Conservation (phyloP, 2,888 invertebrate species). For the Ctena decussata region DNA sequence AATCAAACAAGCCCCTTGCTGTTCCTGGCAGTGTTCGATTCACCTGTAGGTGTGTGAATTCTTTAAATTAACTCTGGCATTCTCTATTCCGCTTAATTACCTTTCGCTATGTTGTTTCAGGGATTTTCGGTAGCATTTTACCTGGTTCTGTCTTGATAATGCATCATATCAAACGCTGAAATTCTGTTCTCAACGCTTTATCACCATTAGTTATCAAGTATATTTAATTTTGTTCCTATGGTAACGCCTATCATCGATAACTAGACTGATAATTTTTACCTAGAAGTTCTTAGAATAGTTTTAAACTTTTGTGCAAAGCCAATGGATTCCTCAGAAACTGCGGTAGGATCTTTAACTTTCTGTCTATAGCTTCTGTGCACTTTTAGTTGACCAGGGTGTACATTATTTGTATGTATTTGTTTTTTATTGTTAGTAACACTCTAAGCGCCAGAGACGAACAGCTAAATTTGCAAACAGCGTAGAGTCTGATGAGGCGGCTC, state of each 20-base stretch:
- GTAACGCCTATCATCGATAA: conserved; percentile 60
- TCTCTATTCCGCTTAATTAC: not conserved
- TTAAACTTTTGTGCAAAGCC: not conserved
- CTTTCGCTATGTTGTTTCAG: not conserved
- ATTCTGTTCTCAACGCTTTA: conserved; percentile 4
- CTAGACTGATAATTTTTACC: conserved; percentile 41
- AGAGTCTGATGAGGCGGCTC: no score
- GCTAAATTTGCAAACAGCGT: no score
- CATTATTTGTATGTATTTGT: no score
- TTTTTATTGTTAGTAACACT: no score
- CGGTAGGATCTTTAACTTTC: no score
- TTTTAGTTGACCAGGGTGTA: no score
- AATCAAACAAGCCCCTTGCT: not conserved
- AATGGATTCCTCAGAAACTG: conserved; percentile 56
- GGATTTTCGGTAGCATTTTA: not conserved
- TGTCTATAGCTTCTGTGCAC: no score
- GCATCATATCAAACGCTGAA: not conserved
- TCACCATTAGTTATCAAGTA: conserved; percentile 55
- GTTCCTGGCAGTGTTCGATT: not conserved
- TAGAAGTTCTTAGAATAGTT: conserved; percentile 6
- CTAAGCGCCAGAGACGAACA: no score
- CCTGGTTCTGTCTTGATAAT: not conserved
- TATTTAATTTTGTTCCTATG: conserved; percentile 66
- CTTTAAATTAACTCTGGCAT: not conserved
- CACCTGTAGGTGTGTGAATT: not conserved